Percentiles rank a stretch among this genome's conserved stretches.
phyloP scores from a whole-genome alignment of 53 echinoderm and acorn worm species.

The Holothuria leucospilota region DNA sequence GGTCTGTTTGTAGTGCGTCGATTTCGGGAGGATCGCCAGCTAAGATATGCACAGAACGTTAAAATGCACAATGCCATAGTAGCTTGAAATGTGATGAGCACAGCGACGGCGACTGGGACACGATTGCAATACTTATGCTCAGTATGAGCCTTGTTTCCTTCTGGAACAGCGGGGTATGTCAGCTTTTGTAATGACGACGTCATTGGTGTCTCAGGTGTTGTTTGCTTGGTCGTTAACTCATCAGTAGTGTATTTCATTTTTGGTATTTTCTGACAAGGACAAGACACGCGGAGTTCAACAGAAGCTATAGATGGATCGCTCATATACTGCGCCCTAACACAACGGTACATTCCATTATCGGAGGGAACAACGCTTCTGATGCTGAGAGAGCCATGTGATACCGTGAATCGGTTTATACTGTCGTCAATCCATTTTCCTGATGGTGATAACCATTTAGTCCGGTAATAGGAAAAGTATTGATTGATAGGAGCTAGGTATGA shows the following conservation, averaged over 20 bases:
- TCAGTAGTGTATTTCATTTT: neutral
- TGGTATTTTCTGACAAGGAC: conserved; percentile 56
- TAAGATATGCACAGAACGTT: conserved; percentile 66
- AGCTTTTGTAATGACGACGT: neutral
- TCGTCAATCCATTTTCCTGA: conserved; percentile 46
- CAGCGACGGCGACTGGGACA: conserved; percentile 83
- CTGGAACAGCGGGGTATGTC: no score
- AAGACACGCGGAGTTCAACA: conserved; percentile 61
- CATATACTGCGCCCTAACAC: conserved; percentile 41
- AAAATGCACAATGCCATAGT: conserved; percentile 80
- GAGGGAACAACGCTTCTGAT: conserved; percentile 22
- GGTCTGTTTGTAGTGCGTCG: neutral
- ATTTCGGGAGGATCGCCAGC: conserved; percentile 7
- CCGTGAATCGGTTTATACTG: conserved; percentile 23
- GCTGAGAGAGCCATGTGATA: conserved; percentile 47
- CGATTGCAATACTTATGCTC: conserved; percentile 51
- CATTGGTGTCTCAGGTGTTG: neutral
- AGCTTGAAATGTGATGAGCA: conserved; percentile 88
- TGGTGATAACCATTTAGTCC: conserved; percentile 65
- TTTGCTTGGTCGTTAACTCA: neutral
- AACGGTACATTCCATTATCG: conserved; percentile 63
- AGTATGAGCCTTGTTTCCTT: neutral
- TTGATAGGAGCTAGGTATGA: neutral
- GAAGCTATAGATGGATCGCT: conserved; percentile 42
- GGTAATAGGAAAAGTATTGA: neutral